Evolutionary conservation across 2,797 vertebrate species (phyloP), one percentile per base, ranked within the genome.

Genomic region (Paedocypris micromegethes): DNA sequence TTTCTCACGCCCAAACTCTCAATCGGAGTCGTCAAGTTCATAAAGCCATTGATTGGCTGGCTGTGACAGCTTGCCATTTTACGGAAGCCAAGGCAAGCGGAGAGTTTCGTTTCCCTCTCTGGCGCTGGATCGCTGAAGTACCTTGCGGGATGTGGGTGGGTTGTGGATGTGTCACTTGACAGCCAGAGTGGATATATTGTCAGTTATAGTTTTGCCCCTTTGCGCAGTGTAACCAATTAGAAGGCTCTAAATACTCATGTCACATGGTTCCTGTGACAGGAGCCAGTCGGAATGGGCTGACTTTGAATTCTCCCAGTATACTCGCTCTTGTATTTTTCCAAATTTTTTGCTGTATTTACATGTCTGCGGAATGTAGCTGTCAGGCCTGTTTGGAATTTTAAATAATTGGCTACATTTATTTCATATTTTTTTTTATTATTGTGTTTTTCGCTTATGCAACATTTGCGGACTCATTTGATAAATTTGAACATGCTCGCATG

Each of bases 201-300:
- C 54, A 37, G 58, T 49, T 72, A 48, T 48, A 54, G 67, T 62
- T 72, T 58, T 64, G 23, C 43, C 8, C 39, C 39, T 51, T 41
- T 70, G 55, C 51, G 64, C 41, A 60, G 41, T 43, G 67, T 55
- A 42, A 64, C 75, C 70, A 76, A 80, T 75, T 75, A 76, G 74
- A 78, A 71, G 46, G 67, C 74, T 71, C 41, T 68, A 61, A 65
- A 66, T 55, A 61, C 47, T 62, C 56, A n/a, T 61, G 62, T 54
- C 61, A 44, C 46, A 49, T 62, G 7, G 64, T 39, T 41, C 48
- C 41, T 44, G 48, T 76, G 69, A 62, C 70, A 55, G 60, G 51
- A 63, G 45, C 7, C 6, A 41, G 40, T n/a, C 3, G n/a, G 66
- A 53, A 70, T 64, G 62, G 65, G 64, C 56, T 48, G 23, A 48